Conservation (phyloP, 2,113 vertebrate species). For the Columba livia region DNA sequence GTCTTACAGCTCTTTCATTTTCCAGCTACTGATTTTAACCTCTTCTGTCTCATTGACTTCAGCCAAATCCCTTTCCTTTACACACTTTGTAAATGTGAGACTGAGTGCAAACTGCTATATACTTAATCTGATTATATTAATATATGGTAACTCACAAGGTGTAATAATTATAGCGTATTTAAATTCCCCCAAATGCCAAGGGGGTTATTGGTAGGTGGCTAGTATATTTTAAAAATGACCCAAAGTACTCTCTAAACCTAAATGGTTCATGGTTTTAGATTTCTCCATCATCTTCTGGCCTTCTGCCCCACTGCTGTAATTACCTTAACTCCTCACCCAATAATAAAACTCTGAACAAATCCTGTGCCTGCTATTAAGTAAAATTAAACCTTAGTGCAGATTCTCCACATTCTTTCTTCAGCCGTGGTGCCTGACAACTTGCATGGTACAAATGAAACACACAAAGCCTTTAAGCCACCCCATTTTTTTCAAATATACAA, state of each 20-base stretch:
- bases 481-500: not conserved
- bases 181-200: not conserved
- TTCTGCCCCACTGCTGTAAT: not conserved
- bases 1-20: not conserved
- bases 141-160: not conserved
- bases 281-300: conserved; percentile 9
- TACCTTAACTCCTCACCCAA: conserved; percentile 1
- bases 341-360: conserved; percentile 47
- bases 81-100: not conserved
- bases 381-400: conserved; percentile 40
- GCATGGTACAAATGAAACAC: conserved; percentile 7
- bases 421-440: conserved; percentile 41
- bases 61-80: conserved; percentile 7
- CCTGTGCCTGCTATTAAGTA: conserved; percentile 24
- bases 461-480: conserved; percentile 38
- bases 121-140: not conserved
- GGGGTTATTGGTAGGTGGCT: not conserved
- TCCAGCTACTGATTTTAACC: conserved; percentile 19
- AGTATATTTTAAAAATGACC: not conserved
- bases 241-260: not conserved
- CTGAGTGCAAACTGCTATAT: not conserved
- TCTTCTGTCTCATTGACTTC: conserved; percentile 4
- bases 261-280: not conserved
- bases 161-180: not conserved
- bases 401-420: conserved; percentile 50